phyloP scores from a whole-genome alignment of 2,113 vertebrate genomes.

The Neolamprologus caudopunctatus region DNA sequence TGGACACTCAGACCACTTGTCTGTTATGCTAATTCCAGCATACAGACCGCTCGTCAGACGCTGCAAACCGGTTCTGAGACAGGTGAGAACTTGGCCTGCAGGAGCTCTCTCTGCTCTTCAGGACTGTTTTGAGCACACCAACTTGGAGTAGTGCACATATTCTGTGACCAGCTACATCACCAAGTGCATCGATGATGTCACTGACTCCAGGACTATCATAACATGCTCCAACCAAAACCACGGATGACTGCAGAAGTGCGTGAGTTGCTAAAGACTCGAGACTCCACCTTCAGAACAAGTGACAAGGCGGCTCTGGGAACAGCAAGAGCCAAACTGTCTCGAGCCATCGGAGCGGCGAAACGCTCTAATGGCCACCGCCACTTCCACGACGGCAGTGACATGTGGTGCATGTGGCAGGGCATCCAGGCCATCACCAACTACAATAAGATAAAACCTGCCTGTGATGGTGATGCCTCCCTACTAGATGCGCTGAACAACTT shows the following conservation, averaged over 20 bases:
- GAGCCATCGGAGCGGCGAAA: background rate
- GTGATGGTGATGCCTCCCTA: background rate
- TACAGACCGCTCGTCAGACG: accelerated
- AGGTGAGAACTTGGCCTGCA: background rate
- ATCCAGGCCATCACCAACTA: background rate
- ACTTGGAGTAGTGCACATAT: background rate
- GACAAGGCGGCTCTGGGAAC: background rate
- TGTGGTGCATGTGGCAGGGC: background rate
- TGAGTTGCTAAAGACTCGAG: background rate
- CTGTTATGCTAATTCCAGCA: background rate
- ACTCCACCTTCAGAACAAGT: background rate
- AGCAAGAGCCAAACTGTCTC: background rate
- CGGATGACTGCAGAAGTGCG: background rate
- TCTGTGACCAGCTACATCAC: background rate
- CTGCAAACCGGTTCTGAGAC: background rate
- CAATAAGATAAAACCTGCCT: background rate
- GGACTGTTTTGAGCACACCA: background rate
- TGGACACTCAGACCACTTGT: background rate
- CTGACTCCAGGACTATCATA: background rate
- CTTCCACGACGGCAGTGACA: background rate
- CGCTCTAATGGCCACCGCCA: background rate
- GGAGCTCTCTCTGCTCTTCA: background rate
- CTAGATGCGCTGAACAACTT: background rate
- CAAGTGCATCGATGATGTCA: background rate
- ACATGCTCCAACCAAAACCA: background rate